These are phyloP conservation scores for Pterophyllum scalare DNA, from an alignment of 2,113 vertebrate species.

Conservation along the genomic window DNA sequence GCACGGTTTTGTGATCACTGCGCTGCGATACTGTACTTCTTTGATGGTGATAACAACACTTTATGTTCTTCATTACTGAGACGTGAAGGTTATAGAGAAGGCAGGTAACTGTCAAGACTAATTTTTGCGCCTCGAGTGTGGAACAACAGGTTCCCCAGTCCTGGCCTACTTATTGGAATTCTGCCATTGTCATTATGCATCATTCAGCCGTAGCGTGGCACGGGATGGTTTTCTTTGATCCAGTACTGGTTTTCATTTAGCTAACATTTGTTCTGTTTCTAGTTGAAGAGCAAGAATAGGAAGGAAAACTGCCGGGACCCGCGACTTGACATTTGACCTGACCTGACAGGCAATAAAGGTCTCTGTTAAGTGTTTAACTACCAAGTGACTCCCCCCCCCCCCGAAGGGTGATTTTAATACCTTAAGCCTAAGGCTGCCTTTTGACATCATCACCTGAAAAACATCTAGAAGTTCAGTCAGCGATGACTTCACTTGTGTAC, in stretches of 20 bases:
- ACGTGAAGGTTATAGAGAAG: background rate
- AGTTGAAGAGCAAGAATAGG: background rate
- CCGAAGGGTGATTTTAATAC: background rate
- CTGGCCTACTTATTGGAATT: background rate
- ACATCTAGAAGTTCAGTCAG: background rate
- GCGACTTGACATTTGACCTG: background rate
- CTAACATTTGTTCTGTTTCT: background rate
- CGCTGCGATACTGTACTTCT: background rate
- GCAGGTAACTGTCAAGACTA: slow-evolving; percentile 19
- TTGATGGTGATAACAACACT: background rate
- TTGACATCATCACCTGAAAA: background rate
- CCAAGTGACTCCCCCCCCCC: background rate
- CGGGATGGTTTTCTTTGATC: background rate
- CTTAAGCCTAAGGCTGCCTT: background rate
- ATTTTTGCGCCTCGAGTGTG: background rate
- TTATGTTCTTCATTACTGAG: slow-evolving; percentile 23
- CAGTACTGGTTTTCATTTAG: background rate
- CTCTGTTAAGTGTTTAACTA: background rate
- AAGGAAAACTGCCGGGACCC: background rate
- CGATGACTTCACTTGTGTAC: background rate
- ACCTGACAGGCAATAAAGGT: background rate
- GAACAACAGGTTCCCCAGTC: slow-evolving; percentile 20
- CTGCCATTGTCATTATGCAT: background rate
- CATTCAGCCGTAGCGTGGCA: background rate
- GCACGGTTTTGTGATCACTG: background rate